These are phyloP conservation scores for Crypturellus tataupa DNA, from an alignment of 2,797 vertebrate genomes.

Conservation along the genomic window DNA sequence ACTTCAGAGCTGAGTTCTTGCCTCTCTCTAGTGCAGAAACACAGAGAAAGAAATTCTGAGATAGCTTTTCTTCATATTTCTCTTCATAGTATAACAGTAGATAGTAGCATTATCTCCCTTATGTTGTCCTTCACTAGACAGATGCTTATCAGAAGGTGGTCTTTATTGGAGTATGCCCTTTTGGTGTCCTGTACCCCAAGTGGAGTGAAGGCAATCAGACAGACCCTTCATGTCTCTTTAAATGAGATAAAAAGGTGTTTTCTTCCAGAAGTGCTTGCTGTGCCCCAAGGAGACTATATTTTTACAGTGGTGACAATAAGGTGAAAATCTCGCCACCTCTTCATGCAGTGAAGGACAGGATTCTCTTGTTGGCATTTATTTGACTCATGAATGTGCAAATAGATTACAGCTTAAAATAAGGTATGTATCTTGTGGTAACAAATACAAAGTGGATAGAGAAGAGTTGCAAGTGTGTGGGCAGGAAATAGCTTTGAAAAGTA, in stretches of 20 bases:
- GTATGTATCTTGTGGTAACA: neutral
- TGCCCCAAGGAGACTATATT: neutral
- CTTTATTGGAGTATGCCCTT: neutral
- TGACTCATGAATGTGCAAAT: neutral
- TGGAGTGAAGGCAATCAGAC: neutral
- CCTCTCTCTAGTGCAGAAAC: neutral
- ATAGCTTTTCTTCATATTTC: neutral
- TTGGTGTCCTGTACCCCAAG: neutral
- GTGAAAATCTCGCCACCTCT: neutral
- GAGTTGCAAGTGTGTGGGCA: neutral
- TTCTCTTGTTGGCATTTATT: neutral
- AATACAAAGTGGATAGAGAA: neutral
- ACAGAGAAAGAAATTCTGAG: neutral
- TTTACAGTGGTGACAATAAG: neutral
- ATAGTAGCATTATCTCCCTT: neutral
- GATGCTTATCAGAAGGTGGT: fast-evolving
- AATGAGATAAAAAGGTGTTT: neutral
- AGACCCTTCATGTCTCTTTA: neutral
- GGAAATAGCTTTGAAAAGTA: neutral
- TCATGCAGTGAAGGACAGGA: neutral
- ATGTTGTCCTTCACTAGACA: neutral
- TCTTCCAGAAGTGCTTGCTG: neutral
- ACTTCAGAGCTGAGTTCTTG: neutral
- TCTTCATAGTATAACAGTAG: neutral
- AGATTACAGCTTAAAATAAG: neutral